phyloP scores from a whole-genome alignment of 2,888 invertebrate species.

The Drosophila prostipennis region DNA sequence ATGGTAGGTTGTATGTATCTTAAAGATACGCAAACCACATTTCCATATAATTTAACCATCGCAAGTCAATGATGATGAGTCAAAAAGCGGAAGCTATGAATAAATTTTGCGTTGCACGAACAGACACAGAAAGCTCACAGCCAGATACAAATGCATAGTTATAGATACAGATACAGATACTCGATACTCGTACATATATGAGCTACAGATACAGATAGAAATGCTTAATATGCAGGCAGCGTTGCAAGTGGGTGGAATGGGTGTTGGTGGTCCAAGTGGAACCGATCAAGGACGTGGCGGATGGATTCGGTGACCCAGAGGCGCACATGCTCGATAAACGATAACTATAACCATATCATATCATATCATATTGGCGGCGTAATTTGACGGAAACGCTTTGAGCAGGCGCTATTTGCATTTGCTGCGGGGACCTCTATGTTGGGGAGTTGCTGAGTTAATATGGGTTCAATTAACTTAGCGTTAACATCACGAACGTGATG shows the following conservation, averaged over 20 bases:
- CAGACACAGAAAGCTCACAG: conserved; percentile 1
- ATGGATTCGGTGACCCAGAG: conserved; percentile 15
- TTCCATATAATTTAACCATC: background rate
- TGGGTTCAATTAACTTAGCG: conserved; percentile 33
- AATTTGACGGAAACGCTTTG: conserved; percentile 25
- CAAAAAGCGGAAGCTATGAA: conserved; percentile 66
- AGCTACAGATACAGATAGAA: conserved; percentile 14
- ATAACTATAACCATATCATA: conserved; percentile 17
- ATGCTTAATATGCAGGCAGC: conserved; percentile 54
- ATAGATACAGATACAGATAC: conserved; percentile 12
- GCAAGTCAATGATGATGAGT: conserved; percentile 58
- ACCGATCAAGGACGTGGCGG: conserved; percentile 15
- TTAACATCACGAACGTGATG: conserved; percentile 30
- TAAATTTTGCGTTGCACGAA: conserved; percentile 52
- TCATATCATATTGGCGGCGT: conserved; percentile 9
- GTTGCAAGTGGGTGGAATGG: conserved; percentile 16
- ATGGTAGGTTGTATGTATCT: background rate
- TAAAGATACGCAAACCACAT: background rate
- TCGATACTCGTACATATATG: conserved; percentile 2
- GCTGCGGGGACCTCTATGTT: background rate
- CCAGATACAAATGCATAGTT: conserved; percentile 5
- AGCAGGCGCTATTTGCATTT: conserved; percentile 20
- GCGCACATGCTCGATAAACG: conserved; percentile 12
- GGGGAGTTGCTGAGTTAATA: conserved; percentile 7
- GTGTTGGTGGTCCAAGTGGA: background rate